A percentile compares a stretch with the other conserved stretches of the same genome.
These are phyloP conservation scores for Enteromius trimaculatus DNA, from an alignment of 2,797 vertebrate species.

Conservation along the genomic window DNA sequence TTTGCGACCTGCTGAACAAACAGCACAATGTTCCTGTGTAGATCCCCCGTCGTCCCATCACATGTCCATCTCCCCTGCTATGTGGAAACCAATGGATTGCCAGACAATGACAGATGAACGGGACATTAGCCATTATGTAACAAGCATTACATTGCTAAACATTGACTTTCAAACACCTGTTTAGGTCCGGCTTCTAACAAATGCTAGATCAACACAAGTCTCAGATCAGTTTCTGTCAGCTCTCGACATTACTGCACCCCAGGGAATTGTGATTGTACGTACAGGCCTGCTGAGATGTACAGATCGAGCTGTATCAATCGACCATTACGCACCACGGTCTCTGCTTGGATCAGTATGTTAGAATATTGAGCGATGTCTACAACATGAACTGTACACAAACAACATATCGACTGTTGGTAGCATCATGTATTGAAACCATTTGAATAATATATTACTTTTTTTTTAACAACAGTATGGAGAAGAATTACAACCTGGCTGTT, in stretches of 20 bases:
- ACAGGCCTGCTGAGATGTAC: constrained; percentile 28
- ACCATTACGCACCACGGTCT: background rate
- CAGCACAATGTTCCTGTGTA: constrained; percentile 9
- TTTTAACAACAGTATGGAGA: background rate
- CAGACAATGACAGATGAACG: constrained; percentile 30
- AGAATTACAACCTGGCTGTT: background rate
- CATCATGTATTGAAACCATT: background rate
- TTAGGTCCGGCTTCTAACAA: constrained; percentile 14
- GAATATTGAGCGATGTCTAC: background rate
- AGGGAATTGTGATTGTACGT: constrained; percentile 21
- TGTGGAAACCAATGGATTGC: constrained; percentile 20
- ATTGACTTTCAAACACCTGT: constrained; percentile 31
- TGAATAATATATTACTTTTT: background rate
- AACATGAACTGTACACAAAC: constrained; percentile 14
- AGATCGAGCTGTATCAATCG: constrained; percentile 5
- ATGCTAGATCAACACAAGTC: background rate
- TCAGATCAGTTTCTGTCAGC: constrained; percentile 18
- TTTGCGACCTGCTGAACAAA: constrained; percentile 30
- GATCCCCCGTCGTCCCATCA: constrained; percentile 24
- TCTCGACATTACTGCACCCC: constrained; percentile 1
- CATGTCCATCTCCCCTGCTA: constrained; percentile 15
- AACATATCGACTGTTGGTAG: background rate
- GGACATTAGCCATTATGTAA: constrained; percentile 43
- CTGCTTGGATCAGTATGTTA: background rate
- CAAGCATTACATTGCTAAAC: constrained; percentile 34